Evolutionary conservation across 2,113 vertebrate genomes (phyloP).

Genomic region (Ictidomys tridecemlineatus): DNA sequence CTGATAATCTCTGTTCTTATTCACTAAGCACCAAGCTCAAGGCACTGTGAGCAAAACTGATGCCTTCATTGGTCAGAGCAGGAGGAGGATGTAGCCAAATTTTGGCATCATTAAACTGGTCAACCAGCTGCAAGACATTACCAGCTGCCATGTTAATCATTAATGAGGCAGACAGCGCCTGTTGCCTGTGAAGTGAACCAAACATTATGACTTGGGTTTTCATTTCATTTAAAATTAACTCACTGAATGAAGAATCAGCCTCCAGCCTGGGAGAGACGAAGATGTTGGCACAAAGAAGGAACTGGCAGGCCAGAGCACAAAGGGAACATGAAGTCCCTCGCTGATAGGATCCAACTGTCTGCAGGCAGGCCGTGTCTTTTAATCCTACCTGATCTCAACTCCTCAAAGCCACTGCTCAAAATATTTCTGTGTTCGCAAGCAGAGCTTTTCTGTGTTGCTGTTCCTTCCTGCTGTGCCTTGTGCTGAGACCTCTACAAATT

Average conservation of each 20-base stretch:
- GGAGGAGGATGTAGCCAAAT: constrained; percentile 56
- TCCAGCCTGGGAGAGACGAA: constrained; percentile 73
- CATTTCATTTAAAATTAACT: constrained; percentile 84
- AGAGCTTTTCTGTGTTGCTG: not conserved
- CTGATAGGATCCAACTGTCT: constrained; percentile 38
- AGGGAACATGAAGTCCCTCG: constrained; percentile 74
- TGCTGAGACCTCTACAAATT: not conserved
- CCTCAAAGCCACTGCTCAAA: constrained; percentile 7
- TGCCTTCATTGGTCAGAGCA: constrained; percentile 35
- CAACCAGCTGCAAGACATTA: constrained; percentile 83
- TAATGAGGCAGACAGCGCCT: constrained; percentile 83
- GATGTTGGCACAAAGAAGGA: constrained; percentile 66
- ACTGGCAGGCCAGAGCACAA: constrained; percentile 65
- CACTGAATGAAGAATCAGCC: constrained; percentile 74
- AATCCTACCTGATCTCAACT: constrained; percentile 2
- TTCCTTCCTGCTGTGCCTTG: not conserved
- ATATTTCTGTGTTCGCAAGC: not conserved
- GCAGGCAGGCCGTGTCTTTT: constrained; percentile 33
- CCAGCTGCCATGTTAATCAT: constrained; percentile 82
- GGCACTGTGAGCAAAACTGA: constrained; percentile 13
- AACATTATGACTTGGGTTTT: constrained; percentile 80
- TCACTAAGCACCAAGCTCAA: not conserved
- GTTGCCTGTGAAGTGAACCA: constrained; percentile 80
- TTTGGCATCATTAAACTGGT: constrained; percentile 76
- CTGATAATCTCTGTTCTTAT: not conserved